These are phyloP conservation scores for Cephalopholis sonnerati DNA, from an alignment of 2,113 vertebrate genomes.

Conservation along the genomic window DNA sequence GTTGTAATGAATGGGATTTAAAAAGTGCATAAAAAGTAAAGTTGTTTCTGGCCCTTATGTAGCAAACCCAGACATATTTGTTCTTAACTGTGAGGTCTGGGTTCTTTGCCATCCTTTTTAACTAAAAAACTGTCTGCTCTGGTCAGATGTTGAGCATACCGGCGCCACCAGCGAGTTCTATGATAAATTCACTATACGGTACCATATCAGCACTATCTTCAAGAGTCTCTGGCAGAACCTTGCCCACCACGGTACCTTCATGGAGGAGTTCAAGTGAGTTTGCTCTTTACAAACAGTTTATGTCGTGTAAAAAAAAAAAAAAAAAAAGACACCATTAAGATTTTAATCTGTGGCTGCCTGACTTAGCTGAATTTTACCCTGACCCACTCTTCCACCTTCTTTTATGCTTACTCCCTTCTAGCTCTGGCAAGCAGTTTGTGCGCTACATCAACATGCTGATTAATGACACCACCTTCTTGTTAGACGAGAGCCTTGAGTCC, in stretches of 20 bases:
- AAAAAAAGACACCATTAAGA: neutral
- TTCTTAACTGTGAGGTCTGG: neutral
- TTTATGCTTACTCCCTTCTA: constrained; percentile 62
- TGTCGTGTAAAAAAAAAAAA: neutral
- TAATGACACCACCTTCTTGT: constrained; percentile 98
- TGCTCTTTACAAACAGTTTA: neutral
- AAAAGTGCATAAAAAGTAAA: too few relatives aligned
- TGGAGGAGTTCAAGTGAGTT: constrained; percentile 99
- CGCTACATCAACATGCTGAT: constrained; percentile 99
- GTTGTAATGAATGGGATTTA: neutral
- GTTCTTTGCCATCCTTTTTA: neutral
- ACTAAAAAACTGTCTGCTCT: neutral
- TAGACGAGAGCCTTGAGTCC: constrained; percentile 98
- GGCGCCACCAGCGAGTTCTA: constrained; percentile 99
- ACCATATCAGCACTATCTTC: constrained; percentile 99
- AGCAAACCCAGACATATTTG: too few relatives aligned
- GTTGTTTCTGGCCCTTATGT: too few relatives aligned
- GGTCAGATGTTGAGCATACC: constrained; percentile 96
- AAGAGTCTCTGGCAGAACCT: constrained; percentile 99
- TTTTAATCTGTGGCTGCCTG: neutral
- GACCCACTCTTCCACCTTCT: neutral
- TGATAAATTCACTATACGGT: constrained; percentile 99
- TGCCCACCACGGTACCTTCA: constrained; percentile 98
- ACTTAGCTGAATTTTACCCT: neutral
- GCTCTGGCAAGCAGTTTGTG: constrained; percentile 99